Evolutionary conservation across 2,797 vertebrate species (phyloP), one percentile per base, ranked within the genome.

Genomic region (Cercopithecus hamlyni): DNA sequence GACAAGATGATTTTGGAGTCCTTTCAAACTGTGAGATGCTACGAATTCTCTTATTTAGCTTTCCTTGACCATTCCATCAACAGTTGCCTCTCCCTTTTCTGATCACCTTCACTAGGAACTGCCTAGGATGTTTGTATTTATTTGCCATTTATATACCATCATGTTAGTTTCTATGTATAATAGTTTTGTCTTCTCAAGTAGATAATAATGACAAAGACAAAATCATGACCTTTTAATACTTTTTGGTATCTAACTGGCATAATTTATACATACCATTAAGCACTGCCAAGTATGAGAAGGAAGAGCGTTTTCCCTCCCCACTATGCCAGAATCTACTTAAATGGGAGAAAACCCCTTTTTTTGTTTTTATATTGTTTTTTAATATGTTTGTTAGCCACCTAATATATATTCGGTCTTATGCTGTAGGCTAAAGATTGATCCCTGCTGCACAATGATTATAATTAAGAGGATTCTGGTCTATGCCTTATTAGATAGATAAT

Each of bases 1-100:
- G 17, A 70, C 36, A 90, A 94, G 55, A 90, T 67, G 52, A 96
- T 43, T 77, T 75, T 27, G 2, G 36, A 55, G 4, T 67, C 39
- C n/a, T 58, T 95, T 85, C 70, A 91, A 96, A 92, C 13, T 76
- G 36, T 52, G 33, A 80, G n/a, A 75, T 48, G 77, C 58, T 97
- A 13, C 26, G 36, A 48, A 67, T 90, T 58, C 75, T 92, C 73
- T 50, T 17, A 41, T 22, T 64, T 39, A 70, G 24, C 20, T 72
- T 55, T 70, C 36, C 43, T 81, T 67, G 55, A 48, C 64, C 50
- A 84, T 27, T 72, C 39, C 6, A 73, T 2, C 48, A 75, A 84
- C 48, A 72, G 41, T 84, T 20, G 64, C 22, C 61, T 83, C 48
- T 82, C 50, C 24, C 61, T 89, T 14, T 55, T 84, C 85, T 77